phyloP scores from a whole-genome alignment of 1,140 invertebrate species.

The Temnothorax curvispinosus region DNA sequence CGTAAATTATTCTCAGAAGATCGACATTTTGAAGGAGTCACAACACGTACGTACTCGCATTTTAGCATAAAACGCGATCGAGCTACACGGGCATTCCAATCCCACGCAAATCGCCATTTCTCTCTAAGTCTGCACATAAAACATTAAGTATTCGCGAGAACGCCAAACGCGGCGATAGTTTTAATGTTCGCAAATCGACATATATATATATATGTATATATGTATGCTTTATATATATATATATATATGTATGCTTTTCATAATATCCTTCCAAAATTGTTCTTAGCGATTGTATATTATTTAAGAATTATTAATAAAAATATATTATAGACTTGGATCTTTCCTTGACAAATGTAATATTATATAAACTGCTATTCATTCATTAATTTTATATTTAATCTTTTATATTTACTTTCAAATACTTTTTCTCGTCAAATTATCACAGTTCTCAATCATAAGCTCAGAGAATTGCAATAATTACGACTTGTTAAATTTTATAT shows the following conservation, averaged over 20 bases:
- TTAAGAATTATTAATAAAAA: neutral
- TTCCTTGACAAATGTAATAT: too few species aligned
- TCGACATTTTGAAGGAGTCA: constrained; percentile 22
- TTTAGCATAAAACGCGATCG: constrained; percentile 73
- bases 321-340: neutral
- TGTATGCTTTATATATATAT: neutral
- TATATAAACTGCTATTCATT: neutral
- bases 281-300: neutral
- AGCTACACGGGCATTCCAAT: constrained; percentile 72
- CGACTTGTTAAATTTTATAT: neutral
- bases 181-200: constrained; percentile 25
- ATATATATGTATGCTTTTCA: neutral
- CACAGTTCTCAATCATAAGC: neutral
- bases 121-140: constrained; percentile 68
- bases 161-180: constrained; percentile 45
- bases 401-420: neutral
- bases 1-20: constrained; percentile 37
- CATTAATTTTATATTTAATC: neutral
- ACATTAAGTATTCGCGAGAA: constrained; percentile 61
- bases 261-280: neutral
- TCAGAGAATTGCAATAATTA: neutral
- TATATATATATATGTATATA: too few species aligned
- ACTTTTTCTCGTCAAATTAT: neutral
- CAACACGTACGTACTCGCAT: constrained; percentile 36
- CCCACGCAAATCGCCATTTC: constrained; percentile 73